phyloP scores from a whole-genome alignment of 2,888 invertebrate species.

The Teleogryllus oceanicus region DNA sequence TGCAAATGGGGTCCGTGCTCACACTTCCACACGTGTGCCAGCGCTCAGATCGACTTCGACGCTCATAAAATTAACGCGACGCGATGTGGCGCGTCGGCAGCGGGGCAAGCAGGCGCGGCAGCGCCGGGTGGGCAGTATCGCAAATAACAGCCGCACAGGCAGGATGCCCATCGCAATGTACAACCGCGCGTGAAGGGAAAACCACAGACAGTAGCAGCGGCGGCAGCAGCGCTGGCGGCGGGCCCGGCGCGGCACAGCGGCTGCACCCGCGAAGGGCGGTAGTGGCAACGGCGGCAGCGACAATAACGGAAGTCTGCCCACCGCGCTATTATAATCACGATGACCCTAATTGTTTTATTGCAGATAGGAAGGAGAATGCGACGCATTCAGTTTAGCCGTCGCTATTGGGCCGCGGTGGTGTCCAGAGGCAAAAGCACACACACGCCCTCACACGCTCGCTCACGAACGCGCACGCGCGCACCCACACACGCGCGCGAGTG shows the following conservation, averaged over 20 bases:
- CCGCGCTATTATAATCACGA: background rate
- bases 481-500: background rate
- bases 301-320: background rate
- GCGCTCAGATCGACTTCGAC: no score
- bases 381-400: conserved; percentile 8
- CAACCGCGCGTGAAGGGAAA: background rate
- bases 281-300: background rate
- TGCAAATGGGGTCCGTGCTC: no score
- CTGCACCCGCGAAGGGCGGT: no score
- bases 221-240: no score
- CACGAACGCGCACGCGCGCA: background rate
- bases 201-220: background rate
- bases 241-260: no score
- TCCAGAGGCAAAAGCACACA: background rate
- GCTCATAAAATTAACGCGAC: no score
- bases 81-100: no score
- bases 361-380: conserved; percentile 10
- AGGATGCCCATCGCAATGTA: background rate
- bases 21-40: no score
- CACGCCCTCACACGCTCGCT: background rate
- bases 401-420: background rate
- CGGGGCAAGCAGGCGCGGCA: no score
- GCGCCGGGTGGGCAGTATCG: background rate
- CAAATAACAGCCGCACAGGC: background rate
- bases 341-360: conserved; percentile 18